Evolutionary conservation across 1,140 invertebrate species (phyloP).

Genomic region (Penaeus japonicus): DNA sequence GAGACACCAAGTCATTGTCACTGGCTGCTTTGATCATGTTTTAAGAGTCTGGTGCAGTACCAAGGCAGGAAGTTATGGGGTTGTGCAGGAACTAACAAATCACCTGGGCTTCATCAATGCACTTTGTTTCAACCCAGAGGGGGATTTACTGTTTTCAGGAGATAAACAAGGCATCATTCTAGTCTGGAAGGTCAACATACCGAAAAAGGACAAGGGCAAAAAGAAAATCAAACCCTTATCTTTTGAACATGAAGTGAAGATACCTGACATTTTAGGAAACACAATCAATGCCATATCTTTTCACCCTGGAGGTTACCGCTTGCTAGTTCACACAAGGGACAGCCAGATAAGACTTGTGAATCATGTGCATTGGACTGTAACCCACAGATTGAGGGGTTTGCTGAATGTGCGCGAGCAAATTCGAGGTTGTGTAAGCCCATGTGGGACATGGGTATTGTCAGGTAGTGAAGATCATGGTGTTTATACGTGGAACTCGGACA

Average conservation of each 20-base stretch:
- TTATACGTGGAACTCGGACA: slow-evolving; percentile 46
- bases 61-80: neutral
- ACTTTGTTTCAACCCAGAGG: slow-evolving; percentile 37
- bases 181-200: slow-evolving; percentile 28
- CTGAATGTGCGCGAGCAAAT: slow-evolving; percentile 43
- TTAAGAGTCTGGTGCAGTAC: slow-evolving; percentile 25
- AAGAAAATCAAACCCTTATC: neutral
- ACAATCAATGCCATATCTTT: slow-evolving; percentile 23
- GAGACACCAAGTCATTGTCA: neutral
- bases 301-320: slow-evolving; percentile 32
- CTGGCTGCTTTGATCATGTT: slow-evolving; percentile 49
- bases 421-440: slow-evolving; percentile 43
- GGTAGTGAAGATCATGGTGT: slow-evolving; percentile 43
- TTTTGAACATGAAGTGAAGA: slow-evolving; percentile 30
- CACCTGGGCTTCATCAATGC: slow-evolving; percentile 41
- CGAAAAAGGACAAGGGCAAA: slow-evolving; percentile 7
- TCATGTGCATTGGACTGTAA: slow-evolving; percentile 36
- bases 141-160: slow-evolving; percentile 32
- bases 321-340: slow-evolving; percentile 44
- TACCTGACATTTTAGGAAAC: slow-evolving; percentile 27
- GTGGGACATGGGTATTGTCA: slow-evolving; percentile 42
- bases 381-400: slow-evolving; percentile 33
- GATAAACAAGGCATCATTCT: slow-evolving; percentile 45
- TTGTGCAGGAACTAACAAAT: slow-evolving; percentile 37
- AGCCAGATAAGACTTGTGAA: slow-evolving; percentile 43